phyloP scores from a whole-genome alignment of 2,888 invertebrate species.

The Pseudanteris insignis region DNA sequence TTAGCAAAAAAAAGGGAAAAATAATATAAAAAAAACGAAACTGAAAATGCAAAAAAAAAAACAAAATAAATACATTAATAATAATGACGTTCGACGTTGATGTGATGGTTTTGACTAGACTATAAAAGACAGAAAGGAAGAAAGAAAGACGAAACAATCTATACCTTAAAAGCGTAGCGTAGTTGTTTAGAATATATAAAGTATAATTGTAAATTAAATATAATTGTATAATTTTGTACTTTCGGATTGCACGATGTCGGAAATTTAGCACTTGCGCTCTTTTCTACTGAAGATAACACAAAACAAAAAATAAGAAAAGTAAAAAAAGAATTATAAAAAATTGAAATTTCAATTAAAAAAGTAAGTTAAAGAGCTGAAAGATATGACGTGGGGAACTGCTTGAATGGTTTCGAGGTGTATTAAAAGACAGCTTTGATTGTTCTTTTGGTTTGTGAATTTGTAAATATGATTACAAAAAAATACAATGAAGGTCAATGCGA shows the following conservation, averaged over 20 bases:
- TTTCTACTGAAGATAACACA: conserved; percentile 16
- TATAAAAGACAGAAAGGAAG: conserved; percentile 11
- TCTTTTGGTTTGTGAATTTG: too few species aligned
- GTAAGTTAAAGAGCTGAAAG: too few species aligned
- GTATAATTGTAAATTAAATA: conserved; percentile 22
- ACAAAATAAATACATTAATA: too few species aligned
- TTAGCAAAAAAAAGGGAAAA: conserved; percentile 22
- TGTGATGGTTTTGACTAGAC: conserved; percentile 1
- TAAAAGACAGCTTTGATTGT: too few species aligned
- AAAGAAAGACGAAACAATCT: conserved; percentile 21
- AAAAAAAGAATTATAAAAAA: too few species aligned
- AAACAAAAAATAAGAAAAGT: conserved; percentile 1
- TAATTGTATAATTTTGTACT: conserved; percentile 43
- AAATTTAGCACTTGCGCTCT: conserved; percentile 31
- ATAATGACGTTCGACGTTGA: neutral
- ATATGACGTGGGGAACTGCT: too few species aligned
- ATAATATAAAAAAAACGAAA: too few species aligned
- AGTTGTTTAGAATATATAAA: conserved; percentile 29
- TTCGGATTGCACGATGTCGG: conserved; percentile 33
- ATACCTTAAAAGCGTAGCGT: conserved; percentile 27
- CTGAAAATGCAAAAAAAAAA: too few species aligned
- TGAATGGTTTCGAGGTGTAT: too few species aligned
- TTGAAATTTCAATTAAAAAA: too few species aligned
- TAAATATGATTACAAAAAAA: too few species aligned
- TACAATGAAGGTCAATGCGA: too few species aligned